Conservation (phyloP, 2,113 vertebrate genomes). For the Misgurnus anguillicaudatus region DNA sequence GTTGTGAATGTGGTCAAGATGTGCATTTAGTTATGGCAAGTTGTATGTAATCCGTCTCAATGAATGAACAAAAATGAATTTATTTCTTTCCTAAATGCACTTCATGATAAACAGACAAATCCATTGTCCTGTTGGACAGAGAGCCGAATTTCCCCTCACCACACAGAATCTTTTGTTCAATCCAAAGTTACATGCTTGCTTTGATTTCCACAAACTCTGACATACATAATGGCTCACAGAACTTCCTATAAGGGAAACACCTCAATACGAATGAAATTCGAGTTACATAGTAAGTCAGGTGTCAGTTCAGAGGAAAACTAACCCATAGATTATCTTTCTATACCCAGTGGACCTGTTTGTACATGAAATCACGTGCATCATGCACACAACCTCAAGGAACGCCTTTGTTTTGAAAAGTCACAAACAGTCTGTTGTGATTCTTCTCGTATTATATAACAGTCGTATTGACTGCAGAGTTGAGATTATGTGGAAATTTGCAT, state of each 20-base stretch:
- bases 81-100: background rate
- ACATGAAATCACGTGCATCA: background rate
- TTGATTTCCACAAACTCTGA: background rate
- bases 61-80: background rate
- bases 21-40: too few relatives aligned
- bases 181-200: background rate
- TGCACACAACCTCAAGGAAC: background rate
- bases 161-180: conserved; percentile 3
- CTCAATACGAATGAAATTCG: background rate
- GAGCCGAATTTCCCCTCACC: background rate
- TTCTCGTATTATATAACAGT: background rate
- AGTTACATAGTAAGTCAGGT: background rate
- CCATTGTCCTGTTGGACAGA: background rate
- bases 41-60: background rate
- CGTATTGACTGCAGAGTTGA: background rate
- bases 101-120: background rate
- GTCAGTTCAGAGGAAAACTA: background rate
- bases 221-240: background rate
- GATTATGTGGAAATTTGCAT: background rate
- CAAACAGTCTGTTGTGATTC: background rate
- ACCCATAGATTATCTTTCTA: background rate
- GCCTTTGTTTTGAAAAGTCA: conserved; percentile 4
- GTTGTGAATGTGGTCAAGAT: conserved; percentile 5
- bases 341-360: background rate
- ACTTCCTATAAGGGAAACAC: background rate